These are phyloP conservation scores for Agonopterix alstromeriana DNA, from an alignment of 2,888 invertebrate genomes.

Conservation along the genomic window DNA sequence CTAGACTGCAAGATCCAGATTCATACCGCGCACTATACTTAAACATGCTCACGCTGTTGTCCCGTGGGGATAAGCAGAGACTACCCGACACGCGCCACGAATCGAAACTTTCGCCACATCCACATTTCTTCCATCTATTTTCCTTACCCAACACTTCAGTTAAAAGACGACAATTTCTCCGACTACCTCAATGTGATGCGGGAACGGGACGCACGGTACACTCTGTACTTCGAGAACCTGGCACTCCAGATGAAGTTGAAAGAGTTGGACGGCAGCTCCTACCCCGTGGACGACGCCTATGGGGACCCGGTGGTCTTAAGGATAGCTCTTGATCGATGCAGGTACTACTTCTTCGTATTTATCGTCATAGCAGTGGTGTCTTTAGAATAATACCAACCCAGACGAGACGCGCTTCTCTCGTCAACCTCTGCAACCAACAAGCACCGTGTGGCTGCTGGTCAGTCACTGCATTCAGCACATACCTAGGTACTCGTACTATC, in stretches of 20 bases:
- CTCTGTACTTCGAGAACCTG: constrained; percentile 62
- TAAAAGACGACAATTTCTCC: constrained; percentile 54
- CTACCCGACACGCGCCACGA: too few species aligned
- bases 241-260: constrained; percentile 52
- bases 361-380: too few species aligned
- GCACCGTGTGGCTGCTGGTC: too few species aligned
- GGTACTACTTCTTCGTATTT: constrained; percentile 27
- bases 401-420: too few species aligned
- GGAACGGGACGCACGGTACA: constrained; percentile 62
- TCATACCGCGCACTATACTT: too few species aligned
- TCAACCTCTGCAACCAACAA: too few species aligned
- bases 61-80: too few species aligned
- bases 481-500: too few species aligned
- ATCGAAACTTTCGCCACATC: too few species aligned
- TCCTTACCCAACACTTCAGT: constrained; percentile 22
- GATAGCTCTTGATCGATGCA: constrained; percentile 61
- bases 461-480: too few species aligned
- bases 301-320: constrained; percentile 58
- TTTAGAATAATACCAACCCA: too few species aligned
- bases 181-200: constrained; percentile 55
- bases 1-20: not conserved
- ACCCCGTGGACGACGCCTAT: constrained; percentile 26
- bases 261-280: constrained; percentile 44
- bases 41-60: too few species aligned
- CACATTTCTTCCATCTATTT: not conserved